Base-by-base conservation (phyloP, 2,797 vertebrate genomes). In the Pipistrellus kuhlii region DNA sequence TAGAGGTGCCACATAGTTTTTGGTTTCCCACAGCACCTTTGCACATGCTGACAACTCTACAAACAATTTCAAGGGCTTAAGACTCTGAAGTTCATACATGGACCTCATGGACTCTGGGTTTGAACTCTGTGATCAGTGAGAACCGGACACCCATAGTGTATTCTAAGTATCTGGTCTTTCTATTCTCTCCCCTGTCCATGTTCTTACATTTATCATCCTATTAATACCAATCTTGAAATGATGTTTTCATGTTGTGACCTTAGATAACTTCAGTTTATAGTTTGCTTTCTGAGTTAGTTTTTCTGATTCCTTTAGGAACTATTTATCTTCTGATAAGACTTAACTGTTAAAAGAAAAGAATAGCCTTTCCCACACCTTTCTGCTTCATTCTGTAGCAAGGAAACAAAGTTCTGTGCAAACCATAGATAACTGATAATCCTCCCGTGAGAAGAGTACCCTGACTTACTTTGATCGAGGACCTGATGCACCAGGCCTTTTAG, bases 261-360 rank as follows among this genome's bases (percentile, higher is more conserved):
- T 89, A 55, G 51, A 35, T 44, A 85, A 85, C 84, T 89, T 87
- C 32, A 66, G 55, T 68, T 59, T 88, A 55, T 23, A 68, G 13
- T 95, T 88, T 77, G 55, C 44, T 73, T 69, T 92, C 83, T 84
- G 15, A 85, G 32, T 78, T 90, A 85, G 25, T 86, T 88, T 91
- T 27, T 77, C 83, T 75, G 44, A 78, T 93, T 80, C n/a, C 72
- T 69, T 93, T 76, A 76, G 44, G 25, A 94, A 38, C 18, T 86
- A 0, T 90, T 90, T 80, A 64, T 84, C 64, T 69, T 81, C 59
- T 83, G 46, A 35, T 89, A 75, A 90, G 23, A 76, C 10, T 75
- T 86, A 41, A 41, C 17, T 73, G 23, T 76, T 84, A 80, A 72
- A 82, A 82, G 51, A 80, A 72, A 82, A 82, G 51, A 72, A 82